phyloP scores from a whole-genome alignment of 2,113 vertebrate species.

The Acrocephalus kingi region DNA sequence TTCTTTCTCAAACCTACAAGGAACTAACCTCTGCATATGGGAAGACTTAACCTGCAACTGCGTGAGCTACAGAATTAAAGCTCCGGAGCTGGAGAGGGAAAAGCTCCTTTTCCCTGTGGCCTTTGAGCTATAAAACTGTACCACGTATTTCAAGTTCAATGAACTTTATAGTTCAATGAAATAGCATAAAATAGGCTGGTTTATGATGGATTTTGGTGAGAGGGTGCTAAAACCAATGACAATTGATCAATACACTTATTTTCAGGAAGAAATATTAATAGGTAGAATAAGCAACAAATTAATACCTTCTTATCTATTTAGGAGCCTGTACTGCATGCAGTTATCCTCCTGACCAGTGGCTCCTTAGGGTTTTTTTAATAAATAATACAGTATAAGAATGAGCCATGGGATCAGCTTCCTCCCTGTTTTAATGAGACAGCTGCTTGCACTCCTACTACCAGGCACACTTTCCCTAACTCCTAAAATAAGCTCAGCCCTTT shows the following conservation, averaged over 20 bases:
- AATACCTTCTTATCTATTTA: background rate
- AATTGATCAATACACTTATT: background rate
- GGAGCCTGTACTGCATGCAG: background rate
- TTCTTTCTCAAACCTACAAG: background rate
- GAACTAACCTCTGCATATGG: background rate
- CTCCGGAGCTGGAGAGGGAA: background rate
- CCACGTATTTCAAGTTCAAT: background rate
- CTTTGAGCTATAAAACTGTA: background rate
- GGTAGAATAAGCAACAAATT: background rate
- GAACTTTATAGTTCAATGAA: background rate
- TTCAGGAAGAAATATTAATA: background rate
- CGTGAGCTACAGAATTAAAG: background rate
- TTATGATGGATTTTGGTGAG: background rate
- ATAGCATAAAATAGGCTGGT: background rate
- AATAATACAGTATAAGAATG: background rate
- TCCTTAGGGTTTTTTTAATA: background rate
- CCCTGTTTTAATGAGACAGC: background rate
- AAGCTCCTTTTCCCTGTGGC: background rate
- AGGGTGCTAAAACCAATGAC: background rate
- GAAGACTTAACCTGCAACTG: background rate
- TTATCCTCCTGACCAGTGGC: background rate
- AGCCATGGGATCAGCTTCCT: background rate
- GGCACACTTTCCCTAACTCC: background rate
- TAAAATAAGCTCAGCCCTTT: background rate
- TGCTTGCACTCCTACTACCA: background rate